Conservation (phyloP, 2,113 vertebrate genomes). For the Deroptyus accipitrinus region DNA sequence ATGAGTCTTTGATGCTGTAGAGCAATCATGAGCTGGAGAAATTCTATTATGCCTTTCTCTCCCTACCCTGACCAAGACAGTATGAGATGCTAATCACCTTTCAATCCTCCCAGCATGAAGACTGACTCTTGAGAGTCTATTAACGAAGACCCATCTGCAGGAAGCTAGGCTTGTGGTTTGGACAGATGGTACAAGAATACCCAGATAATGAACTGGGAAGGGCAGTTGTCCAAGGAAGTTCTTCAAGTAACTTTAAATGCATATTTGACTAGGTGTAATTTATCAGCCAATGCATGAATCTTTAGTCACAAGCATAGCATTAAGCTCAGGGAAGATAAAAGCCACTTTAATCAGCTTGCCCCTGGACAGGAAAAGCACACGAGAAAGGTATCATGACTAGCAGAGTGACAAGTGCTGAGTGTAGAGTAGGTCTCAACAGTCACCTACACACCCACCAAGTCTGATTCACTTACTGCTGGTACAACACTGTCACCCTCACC, state of each 20-base stretch:
- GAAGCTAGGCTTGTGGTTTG: neutral
- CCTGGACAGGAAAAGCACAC: neutral
- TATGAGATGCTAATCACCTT: conserved; percentile 6
- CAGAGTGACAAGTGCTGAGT: neutral
- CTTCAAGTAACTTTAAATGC: conserved; percentile 19
- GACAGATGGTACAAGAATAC: conserved; percentile 17
- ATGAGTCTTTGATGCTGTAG: neutral
- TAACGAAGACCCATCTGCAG: conserved; percentile 31
- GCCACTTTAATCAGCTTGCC: neutral
- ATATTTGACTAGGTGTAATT: neutral
- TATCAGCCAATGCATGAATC: neutral
- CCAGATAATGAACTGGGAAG: conserved; percentile 31
- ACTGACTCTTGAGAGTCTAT: neutral
- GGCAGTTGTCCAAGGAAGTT: conserved; percentile 31
- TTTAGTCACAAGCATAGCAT: neutral
- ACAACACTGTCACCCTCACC: conserved; percentile 6
- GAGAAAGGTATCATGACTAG: neutral
- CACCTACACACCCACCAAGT: neutral
- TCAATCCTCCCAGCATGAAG: neutral
- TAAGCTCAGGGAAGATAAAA: neutral
- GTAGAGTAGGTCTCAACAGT: neutral
- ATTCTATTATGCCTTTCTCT: neutral
- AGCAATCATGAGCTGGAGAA: neutral
- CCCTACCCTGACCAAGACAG: neutral
- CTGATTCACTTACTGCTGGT: neutral